A percentile compares a stretch with the other conserved stretches of the same genome.
phyloP scores from a whole-genome alignment of 2,888 invertebrate genomes.

The Dendrolimus pini region DNA sequence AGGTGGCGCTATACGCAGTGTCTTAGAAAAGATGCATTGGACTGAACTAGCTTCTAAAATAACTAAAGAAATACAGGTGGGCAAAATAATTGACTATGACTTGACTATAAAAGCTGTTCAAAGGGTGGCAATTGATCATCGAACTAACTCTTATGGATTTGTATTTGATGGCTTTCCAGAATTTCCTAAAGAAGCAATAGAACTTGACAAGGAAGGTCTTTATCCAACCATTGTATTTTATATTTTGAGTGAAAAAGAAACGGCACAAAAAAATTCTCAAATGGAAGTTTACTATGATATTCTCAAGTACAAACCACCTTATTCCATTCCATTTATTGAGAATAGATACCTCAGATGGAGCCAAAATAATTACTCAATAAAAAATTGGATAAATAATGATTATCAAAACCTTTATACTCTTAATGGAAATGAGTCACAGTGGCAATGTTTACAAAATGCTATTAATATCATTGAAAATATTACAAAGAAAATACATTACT shows the following conservation, averaged over 20 bases:
- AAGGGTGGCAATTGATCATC: constrained; percentile 62
- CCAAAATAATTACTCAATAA: constrained; percentile 36
- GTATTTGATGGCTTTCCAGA: constrained; percentile 80
- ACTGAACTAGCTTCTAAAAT: constrained; percentile 65
- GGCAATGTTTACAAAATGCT: constrained; percentile 70
- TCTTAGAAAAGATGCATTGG: constrained; percentile 66
- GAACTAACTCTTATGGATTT: constrained; percentile 71
- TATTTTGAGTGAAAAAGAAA: constrained; percentile 47
- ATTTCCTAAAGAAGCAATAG: constrained; percentile 60
- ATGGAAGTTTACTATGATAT: constrained; percentile 45
- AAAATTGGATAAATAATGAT: constrained; percentile 69
- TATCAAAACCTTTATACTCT: constrained; percentile 73
- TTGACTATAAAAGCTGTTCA: constrained; percentile 71
- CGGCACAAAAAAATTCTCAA: constrained; percentile 51
- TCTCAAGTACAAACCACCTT: constrained; percentile 46
- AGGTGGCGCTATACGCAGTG: constrained; percentile 69
- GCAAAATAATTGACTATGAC: constrained; percentile 55
- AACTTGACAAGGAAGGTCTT: constrained; percentile 66
- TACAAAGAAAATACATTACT: constrained; percentile 64
- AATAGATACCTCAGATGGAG: constrained; percentile 61
- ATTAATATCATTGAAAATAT: constrained; percentile 43
- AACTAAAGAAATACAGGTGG: constrained; percentile 44
- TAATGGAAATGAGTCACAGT: constrained; percentile 67
- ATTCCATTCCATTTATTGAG: constrained; percentile 49
- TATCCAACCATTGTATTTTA: constrained; percentile 77